A percentile compares a stretch with the other conserved stretches of the same genome.
These are phyloP conservation scores for Brachyhypopomus gauderio DNA, from an alignment of 2,113 vertebrate genomes.

Conservation along the genomic window DNA sequence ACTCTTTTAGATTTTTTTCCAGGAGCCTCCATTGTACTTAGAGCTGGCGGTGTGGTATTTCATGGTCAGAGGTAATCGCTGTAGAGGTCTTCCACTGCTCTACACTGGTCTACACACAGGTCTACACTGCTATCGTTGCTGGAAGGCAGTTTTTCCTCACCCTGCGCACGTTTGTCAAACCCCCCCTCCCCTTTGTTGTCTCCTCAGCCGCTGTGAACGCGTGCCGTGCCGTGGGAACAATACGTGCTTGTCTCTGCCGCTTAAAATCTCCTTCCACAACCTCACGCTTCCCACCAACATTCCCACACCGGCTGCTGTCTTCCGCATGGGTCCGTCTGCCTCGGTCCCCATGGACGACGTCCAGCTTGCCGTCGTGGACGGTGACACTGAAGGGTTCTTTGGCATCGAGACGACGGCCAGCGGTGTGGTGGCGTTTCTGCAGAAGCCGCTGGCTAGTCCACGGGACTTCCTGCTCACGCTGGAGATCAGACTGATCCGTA, in stretches of 20 bases:
- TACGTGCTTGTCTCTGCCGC: slow-evolving; percentile 90
- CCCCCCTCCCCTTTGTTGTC: slow-evolving; percentile 60
- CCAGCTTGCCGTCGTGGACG: slow-evolving; percentile 84
- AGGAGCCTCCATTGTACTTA: too few relatives aligned
- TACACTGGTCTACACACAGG: too few relatives aligned
- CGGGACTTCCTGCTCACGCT: slow-evolving; percentile 63
- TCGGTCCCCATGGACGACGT: slow-evolving; percentile 86
- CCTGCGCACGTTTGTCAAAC: neutral
- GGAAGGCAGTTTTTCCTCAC: slow-evolving; percentile 58
- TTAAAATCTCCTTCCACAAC: slow-evolving; percentile 97
- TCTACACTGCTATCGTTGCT: slow-evolving; percentile 34
- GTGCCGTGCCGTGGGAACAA: slow-evolving; percentile 93
- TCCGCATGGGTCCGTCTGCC: slow-evolving; percentile 95
- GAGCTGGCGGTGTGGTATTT: too few relatives aligned
- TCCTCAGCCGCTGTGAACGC: slow-evolving; percentile 95
- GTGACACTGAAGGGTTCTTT: slow-evolving; percentile 90
- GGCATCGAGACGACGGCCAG: slow-evolving; percentile 68
- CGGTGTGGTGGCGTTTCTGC: slow-evolving; percentile 59
- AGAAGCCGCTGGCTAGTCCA: slow-evolving; percentile 33
- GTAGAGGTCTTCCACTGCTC: too few relatives aligned
- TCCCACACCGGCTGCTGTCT: slow-evolving; percentile 88
- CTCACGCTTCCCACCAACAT: slow-evolving; percentile 97
- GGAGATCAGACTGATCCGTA: slow-evolving; percentile 62
- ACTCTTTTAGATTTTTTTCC: too few relatives aligned
- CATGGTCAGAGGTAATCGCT: neutral